Evolutionary conservation across 2,797 vertebrate species (phyloP).

Genomic region (Bradypodion ventrale): DNA sequence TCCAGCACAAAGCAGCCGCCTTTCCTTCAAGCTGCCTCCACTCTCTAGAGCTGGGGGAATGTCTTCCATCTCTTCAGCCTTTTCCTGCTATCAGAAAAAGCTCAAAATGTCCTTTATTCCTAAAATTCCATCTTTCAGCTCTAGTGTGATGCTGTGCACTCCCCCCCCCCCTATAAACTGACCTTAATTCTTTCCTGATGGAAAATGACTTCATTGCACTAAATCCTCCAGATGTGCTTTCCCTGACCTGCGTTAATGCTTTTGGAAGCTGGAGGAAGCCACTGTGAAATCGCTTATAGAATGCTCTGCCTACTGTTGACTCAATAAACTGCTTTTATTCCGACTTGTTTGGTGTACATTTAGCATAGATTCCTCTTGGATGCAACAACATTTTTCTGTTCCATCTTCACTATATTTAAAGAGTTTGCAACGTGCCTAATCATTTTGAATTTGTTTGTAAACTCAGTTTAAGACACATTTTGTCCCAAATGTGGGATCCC

Average conservation of each 20-base stretch:
- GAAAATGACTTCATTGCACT: slow-evolving; percentile 26
- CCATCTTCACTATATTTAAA: neutral
- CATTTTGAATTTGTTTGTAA: neutral
- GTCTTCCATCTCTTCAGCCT: neutral
- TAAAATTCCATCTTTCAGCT: slow-evolving; percentile 24
- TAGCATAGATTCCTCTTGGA: slow-evolving; percentile 29
- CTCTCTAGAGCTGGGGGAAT: no score
- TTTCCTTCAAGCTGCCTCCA: neutral
- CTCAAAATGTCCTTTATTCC: slow-evolving; percentile 13
- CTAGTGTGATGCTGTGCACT: neutral
- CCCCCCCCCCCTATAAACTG: neutral
- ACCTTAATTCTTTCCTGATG: slow-evolving; percentile 15
- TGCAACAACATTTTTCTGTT: neutral
- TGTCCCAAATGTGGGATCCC: neutral
- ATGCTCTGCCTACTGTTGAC: neutral
- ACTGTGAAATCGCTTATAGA: slow-evolving; percentile 39
- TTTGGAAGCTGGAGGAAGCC: slow-evolving; percentile 50
- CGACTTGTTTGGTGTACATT: neutral
- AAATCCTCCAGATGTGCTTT: slow-evolving; percentile 55
- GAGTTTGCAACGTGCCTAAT: neutral
- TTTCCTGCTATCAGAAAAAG: neutral
- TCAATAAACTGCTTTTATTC: neutral
- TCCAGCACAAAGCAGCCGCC: neutral
- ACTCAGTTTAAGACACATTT: neutral
- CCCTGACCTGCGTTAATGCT: slow-evolving; percentile 51